Conservation (phyloP, 2,888 invertebrate genomes). For the Aleiodes testaceus region DNA sequence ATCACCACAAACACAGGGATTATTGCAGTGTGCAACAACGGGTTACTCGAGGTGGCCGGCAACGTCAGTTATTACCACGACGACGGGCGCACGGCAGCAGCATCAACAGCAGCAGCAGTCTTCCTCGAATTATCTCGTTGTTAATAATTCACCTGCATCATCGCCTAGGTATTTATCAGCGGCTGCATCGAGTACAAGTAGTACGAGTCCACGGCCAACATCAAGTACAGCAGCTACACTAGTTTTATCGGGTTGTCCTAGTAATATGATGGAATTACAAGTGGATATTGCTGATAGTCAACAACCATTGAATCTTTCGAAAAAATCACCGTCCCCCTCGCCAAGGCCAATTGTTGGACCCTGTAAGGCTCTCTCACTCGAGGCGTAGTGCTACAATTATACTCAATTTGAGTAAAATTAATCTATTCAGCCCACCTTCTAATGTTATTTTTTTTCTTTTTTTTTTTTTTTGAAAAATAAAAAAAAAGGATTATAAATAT, state of each 20-base stretch:
- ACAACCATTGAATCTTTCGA: conserved; percentile 91
- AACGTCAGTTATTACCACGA: conserved; percentile 80
- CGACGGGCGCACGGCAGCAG: conserved; percentile 73
- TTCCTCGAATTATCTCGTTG: conserved; percentile 73
- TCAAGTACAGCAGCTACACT: conserved; percentile 69
- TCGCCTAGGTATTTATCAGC: conserved; percentile 73
- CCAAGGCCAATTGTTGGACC: conserved; percentile 77
- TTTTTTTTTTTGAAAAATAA: neutral
- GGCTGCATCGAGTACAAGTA: conserved; percentile 67
- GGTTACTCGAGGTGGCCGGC: conserved; percentile 68
- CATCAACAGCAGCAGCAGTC: conserved; percentile 69
- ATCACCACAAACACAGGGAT: conserved; percentile 64
- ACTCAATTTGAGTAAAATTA: conserved; percentile 1
- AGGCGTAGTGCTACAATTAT: conserved; percentile 69
- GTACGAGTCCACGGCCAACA: conserved; percentile 65
- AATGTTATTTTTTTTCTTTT: conserved; percentile 38
- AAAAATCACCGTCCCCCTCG: conserved; percentile 86
- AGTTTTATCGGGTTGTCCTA: conserved; percentile 70
- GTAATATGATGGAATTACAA: conserved; percentile 83
- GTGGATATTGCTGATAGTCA: conserved; percentile 87
- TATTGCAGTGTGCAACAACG: conserved; percentile 66
- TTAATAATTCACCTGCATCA: conserved; percentile 64
- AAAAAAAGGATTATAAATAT: conserved; percentile 21
- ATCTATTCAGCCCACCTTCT: conserved; percentile 40
- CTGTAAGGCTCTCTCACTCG: conserved; percentile 72